A percentile compares a stretch with the other conserved stretches of the same genome.
Evolutionary conservation across 2,888 invertebrate species (phyloP).

Genomic region (Chymomyza amoena): DNA sequence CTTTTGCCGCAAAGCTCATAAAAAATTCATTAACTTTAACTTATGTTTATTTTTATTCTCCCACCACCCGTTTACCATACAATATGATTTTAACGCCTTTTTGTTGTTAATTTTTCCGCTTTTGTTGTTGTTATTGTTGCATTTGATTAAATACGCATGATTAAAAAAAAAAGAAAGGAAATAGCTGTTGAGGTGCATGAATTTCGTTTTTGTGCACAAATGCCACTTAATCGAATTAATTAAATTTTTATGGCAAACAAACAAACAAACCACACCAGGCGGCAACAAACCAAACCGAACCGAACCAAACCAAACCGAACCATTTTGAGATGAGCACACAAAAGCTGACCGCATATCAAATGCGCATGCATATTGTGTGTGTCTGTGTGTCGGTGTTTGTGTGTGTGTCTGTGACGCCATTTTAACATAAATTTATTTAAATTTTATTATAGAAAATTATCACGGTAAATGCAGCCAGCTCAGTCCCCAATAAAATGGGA

Average conservation of each 20-base stretch:
- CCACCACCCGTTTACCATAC: neutral
- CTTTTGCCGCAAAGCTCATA: conserved; percentile 10
- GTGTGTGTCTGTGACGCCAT: neutral
- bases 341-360: conserved; percentile 42
- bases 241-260: conserved; percentile 47
- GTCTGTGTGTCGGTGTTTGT: conserved; percentile 24
- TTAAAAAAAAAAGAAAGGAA: conserved; percentile 19
- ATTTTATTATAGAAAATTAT: neutral
- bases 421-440: conserved; percentile 2
- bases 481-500: neutral
- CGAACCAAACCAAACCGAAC: conserved; percentile 15
- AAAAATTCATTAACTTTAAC: conserved; percentile 10
- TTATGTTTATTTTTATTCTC: neutral
- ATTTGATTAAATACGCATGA: conserved; percentile 7
- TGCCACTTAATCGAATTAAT: conserved; percentile 61
- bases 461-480: neutral
- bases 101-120: conserved; percentile 5
- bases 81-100: neutral
- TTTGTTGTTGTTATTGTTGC: conserved; percentile 5
- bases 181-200: conserved; percentile 1
- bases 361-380: neutral
- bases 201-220: neutral
- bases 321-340: conserved; percentile 44
- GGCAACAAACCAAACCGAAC: conserved; percentile 20
- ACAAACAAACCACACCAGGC: conserved; percentile 13